phyloP scores from a whole-genome alignment of 2,888 invertebrate genomes.

The Ernsta delagoae region DNA sequence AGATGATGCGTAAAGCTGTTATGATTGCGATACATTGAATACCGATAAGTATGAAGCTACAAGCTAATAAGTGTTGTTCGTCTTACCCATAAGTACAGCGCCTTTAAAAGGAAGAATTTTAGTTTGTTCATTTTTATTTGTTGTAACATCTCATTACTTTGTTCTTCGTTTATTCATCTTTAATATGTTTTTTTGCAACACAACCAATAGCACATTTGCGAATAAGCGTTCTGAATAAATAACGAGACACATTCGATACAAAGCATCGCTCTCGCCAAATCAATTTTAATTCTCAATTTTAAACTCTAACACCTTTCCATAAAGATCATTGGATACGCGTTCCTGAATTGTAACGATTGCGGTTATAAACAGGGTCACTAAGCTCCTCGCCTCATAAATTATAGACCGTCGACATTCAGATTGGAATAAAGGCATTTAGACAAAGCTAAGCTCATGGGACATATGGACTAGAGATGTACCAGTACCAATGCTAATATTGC shows the following conservation, averaged over 20 bases:
- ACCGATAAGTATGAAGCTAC: no score
- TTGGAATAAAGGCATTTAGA: constrained; percentile 66
- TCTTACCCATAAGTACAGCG: no score
- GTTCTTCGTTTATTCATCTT: not conserved
- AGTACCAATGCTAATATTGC: not conserved
- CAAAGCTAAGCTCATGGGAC: constrained; percentile 49
- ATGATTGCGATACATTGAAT: no score
- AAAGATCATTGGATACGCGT: constrained; percentile 8
- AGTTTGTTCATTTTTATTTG: no score
- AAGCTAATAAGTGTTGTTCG: no score
- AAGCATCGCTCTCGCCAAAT: not conserved
- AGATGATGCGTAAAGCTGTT: no score
- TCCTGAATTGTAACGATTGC: constrained; percentile 18
- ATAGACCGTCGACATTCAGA: constrained; percentile 67
- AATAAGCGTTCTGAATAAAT: constrained; percentile 45
- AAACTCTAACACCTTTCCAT: not conserved
- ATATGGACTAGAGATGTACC: constrained; percentile 15
- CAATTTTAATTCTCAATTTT: constrained; percentile 6
- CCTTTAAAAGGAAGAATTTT: no score
- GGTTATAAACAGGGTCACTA: constrained; percentile 58
- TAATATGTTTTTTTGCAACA: not conserved
- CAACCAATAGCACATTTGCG: constrained; percentile 32
- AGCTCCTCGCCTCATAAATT: constrained; percentile 69
- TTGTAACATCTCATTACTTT: no score
- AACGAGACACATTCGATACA: constrained; percentile 48